Conservation (phyloP, 2,888 invertebrate species). For the Drosophila mimica region DNA sequence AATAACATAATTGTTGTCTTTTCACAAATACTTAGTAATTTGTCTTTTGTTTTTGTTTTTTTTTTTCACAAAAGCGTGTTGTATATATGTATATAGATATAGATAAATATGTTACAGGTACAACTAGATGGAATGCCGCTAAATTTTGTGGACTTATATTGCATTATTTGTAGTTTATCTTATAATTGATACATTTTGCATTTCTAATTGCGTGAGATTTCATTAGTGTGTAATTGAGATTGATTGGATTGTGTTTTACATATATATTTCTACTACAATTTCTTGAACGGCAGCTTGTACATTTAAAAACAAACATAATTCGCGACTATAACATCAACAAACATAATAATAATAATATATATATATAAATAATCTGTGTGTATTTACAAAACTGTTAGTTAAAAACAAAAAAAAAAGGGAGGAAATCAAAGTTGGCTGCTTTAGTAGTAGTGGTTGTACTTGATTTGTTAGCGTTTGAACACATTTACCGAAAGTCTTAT, state of each 20-base stretch:
- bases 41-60: constrained; percentile 13
- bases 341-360: constrained; percentile 5
- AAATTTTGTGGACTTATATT: constrained; percentile 23
- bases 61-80: constrained; percentile 23
- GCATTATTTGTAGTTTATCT: constrained; percentile 26
- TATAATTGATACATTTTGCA: constrained; percentile 54
- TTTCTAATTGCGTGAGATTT: constrained; percentile 59
- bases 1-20: constrained; percentile 47
- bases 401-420: constrained; percentile 9
- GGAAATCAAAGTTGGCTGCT: constrained; percentile 6
- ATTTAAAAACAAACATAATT: neutral
- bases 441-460: constrained; percentile 33
- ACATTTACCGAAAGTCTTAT: constrained; percentile 46
- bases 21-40: constrained; percentile 1
- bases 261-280: constrained; percentile 7
- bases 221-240: constrained; percentile 38
- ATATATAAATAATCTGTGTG: constrained; percentile 18
- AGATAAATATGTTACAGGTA: constrained; percentile 53
- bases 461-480: constrained; percentile 49
- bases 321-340: constrained; percentile 8
- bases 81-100: constrained; percentile 26
- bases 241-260: constrained; percentile 13
- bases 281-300: constrained; percentile 6
- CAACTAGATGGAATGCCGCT: constrained; percentile 52
- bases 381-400: constrained; percentile 5